Evolutionary conservation across 2,797 vertebrate genomes (phyloP).

Genomic region (Decapterus maruadsi): DNA sequence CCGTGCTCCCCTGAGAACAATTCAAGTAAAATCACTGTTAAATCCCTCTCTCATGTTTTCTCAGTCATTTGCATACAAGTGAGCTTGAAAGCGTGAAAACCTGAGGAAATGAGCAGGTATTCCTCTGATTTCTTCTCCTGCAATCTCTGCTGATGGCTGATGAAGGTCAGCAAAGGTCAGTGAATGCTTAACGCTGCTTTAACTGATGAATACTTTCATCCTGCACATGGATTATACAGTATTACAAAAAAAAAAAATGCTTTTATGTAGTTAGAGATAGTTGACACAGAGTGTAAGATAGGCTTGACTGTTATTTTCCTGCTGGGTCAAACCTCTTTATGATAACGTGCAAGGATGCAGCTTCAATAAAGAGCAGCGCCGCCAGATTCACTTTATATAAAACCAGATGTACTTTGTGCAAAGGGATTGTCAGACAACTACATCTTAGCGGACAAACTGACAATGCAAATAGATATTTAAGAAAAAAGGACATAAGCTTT

Average conservation of each 20-base stretch:
- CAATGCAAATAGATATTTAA: conserved; percentile 1
- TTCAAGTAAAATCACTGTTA: neutral
- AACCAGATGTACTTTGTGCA: conserved; percentile 2
- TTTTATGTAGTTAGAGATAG: conserved; percentile 16
- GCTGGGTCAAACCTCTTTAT: conserved; percentile 9
- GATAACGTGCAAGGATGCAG: neutral
- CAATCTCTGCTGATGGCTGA: neutral
- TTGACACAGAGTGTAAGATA: neutral
- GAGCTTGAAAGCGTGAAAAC: neutral
- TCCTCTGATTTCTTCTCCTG: neutral
- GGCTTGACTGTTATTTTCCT: neutral
- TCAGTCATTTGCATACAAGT: conserved; percentile 1
- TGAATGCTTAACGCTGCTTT: conserved; percentile 26
- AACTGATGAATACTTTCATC: conserved; percentile 11
- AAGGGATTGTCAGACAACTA: conserved; percentile 5
- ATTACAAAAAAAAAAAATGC: conserved; percentile 1
- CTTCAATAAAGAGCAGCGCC: neutral
- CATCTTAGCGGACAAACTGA: conserved; percentile 25
- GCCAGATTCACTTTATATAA: conserved; percentile 2
- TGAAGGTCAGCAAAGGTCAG: conserved; percentile 26
- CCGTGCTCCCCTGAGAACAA: conserved; percentile 1
- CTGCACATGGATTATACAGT: conserved; percentile 10
- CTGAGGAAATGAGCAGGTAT: neutral
- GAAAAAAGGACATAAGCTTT: conserved; percentile 19
- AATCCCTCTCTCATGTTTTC: neutral